phyloP scores from a whole-genome alignment of 1,140 invertebrate species.

The Pteromalus puparum region DNA sequence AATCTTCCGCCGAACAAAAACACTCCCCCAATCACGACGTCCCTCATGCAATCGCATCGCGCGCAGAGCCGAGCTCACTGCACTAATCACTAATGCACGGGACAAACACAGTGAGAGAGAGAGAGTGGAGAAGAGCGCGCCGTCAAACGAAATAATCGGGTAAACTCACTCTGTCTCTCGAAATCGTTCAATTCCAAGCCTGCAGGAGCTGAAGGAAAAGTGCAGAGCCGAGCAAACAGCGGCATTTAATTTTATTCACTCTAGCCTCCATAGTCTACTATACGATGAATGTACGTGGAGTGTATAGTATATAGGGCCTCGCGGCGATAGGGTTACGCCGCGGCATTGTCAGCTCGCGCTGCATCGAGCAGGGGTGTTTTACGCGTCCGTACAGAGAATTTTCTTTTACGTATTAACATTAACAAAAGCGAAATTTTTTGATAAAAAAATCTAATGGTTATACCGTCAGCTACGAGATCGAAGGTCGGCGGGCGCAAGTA shows the following conservation, averaged over 20 bases:
- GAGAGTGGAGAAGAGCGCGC: too few relatives aligned
- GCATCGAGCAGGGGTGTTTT: neutral
- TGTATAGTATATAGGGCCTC: neutral
- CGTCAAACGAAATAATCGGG: constrained; percentile 35
- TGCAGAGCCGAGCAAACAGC: constrained; percentile 21
- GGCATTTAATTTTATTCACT: constrained; percentile 40
- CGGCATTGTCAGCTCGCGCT: neutral
- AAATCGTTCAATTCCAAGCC: constrained; percentile 20
- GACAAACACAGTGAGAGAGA: neutral
- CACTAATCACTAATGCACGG: constrained; percentile 34
- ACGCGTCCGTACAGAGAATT: too few relatives aligned
- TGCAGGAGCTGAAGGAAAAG: neutral
- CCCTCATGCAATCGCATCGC: neutral
- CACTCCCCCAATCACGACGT: neutral
- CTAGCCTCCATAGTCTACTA: neutral
- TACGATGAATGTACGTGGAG: neutral
- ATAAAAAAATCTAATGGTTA: neutral
- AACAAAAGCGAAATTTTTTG: neutral
- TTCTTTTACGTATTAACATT: too few relatives aligned
- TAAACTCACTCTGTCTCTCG: neutral
- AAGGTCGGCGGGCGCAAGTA: neutral
- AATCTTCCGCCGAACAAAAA: neutral
- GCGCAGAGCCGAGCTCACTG: neutral
- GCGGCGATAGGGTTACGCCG: constrained; percentile 1
- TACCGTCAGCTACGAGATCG: neutral